A percentile compares a stretch with the other conserved stretches of the same genome.
Conservation (phyloP, 2,113 vertebrate genomes). For the Megalops atlanticus region DNA sequence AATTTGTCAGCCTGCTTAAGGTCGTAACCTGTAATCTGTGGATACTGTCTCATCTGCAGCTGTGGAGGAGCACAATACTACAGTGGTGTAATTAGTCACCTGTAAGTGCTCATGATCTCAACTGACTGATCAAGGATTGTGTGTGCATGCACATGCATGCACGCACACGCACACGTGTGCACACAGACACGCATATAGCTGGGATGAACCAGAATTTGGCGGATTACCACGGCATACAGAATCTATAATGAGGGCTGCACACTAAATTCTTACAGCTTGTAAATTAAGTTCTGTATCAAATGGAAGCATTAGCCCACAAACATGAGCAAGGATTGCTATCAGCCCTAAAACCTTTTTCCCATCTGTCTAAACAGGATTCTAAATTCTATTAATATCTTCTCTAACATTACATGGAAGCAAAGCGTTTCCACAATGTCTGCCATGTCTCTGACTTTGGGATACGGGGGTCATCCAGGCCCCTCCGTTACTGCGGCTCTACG, state of each 20-base stretch:
- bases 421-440: neutral
- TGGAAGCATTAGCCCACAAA: neutral
- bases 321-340: neutral
- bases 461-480: neutral
- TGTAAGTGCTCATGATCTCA: neutral
- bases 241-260: too few relatives aligned
- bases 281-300: too few relatives aligned
- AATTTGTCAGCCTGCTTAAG: neutral
- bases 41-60: neutral
- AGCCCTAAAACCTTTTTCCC: neutral
- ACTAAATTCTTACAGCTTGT: too few relatives aligned
- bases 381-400: neutral
- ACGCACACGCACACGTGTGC: neutral
- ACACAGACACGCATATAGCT: neutral
- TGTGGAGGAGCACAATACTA: neutral
- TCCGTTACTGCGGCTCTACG: neutral
- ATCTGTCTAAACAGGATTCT: neutral
- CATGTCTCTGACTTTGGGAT: neutral
- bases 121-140: neutral
- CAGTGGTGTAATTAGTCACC: neutral
- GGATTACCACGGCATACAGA: too few relatives aligned
- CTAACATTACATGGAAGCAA: neutral
- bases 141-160: neutral
- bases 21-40: neutral
- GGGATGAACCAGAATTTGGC: too few relatives aligned